Evolutionary conservation across 2,888 invertebrate species (phyloP), one percentile per base, ranked within the genome.

Genomic region (Agrotis ipsilon): DNA sequence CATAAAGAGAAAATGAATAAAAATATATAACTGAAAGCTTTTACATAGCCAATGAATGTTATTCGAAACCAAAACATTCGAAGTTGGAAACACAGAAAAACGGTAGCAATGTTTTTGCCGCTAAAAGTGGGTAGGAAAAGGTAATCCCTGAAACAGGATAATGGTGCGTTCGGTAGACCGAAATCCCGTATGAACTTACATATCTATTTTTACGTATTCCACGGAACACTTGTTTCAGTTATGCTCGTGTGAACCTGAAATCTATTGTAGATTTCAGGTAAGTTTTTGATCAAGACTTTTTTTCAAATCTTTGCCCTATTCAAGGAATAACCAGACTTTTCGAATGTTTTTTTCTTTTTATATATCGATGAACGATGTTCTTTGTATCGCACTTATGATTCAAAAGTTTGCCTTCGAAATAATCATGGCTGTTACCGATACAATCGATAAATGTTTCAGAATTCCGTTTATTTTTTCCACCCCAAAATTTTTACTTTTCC

Each of bases 141-240:
- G 75, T 84, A 85, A 82, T 82, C 66, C 67, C 64, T 52, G 61
- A 75, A 77, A 79, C 78, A 73, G 74, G 77, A 82, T 79, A 85
- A 82, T 82, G 69, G 76, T 75, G 61, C 69, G 64, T 74, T 72
- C 75, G 69, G 78, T 63, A 72, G 67, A 73, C 74, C 66, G 60
- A 69, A 74, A 78, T 72, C 68, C 68, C 66, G 51, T 72, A 84
- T 74, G 69, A 72, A 72, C 72, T 62, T 74, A 74, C 60, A 60
- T 66, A 51, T 62, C 52, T 80, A 61, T 70, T 72, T 67, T 63
- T 59, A 32, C 61, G 39, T 59, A 63, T 74, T 60, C 51, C 58
- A 78, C 55, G 60, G 19, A 14, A 73, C n/a, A 27, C 39, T 46
- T 61, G 21, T 70, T 64, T 64, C 43, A 52, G 18, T 54, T 58